These are phyloP conservation scores for Actinernus sp. DNA, from an alignment of 92 coral and sea anemone genomes.

Conservation along the genomic window DNA sequence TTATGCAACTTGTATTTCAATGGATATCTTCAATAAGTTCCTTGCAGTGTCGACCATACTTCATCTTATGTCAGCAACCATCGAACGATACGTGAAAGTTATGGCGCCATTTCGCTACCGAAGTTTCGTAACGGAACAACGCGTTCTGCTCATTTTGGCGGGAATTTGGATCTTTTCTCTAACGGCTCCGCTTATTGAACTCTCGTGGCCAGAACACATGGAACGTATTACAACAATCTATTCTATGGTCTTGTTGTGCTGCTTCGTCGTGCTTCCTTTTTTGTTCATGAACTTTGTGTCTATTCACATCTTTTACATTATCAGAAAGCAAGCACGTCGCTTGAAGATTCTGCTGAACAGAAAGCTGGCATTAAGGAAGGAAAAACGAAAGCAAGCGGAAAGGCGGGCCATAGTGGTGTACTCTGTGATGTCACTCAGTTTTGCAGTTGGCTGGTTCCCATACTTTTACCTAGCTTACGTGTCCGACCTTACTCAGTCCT, in stretches of 20 bases:
- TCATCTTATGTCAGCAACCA: constrained; percentile 39
- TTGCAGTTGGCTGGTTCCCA: constrained; percentile 60
- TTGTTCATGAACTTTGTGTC: constrained; percentile 36
- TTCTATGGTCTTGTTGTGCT: constrained; percentile 27
- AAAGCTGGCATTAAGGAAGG: constrained; percentile 3
- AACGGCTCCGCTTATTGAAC: constrained; percentile 42
- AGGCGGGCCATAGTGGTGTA: constrained; percentile 50
- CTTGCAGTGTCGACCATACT: constrained; percentile 55
- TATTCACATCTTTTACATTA: constrained; percentile 50
- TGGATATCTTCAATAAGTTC: constrained; percentile 44
- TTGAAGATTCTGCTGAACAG: constrained; percentile 16
- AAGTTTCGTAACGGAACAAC: constrained; percentile 40
- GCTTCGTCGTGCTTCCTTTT: constrained; percentile 51
- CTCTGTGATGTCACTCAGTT: constrained; percentile 46
- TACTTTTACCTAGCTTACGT: constrained; percentile 36
- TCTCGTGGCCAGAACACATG: constrained; percentile 33
- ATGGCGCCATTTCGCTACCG: constrained; percentile 54
- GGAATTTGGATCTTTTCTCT: constrained; percentile 53
- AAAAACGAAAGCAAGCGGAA: constrained; percentile 48
- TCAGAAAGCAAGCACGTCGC: constrained; percentile 41
- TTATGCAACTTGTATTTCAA: background rate
- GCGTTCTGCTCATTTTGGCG: constrained; percentile 27
- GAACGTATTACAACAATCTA: constrained; percentile 22
- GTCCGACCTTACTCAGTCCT: constrained; percentile 11
- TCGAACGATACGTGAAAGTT: constrained; percentile 61